A percentile compares a stretch with the other conserved stretches of the same genome.
These are phyloP conservation scores for Drosophila nr. fundita DNA, from an alignment of 2,888 invertebrate genomes.

Conservation along the genomic window DNA sequence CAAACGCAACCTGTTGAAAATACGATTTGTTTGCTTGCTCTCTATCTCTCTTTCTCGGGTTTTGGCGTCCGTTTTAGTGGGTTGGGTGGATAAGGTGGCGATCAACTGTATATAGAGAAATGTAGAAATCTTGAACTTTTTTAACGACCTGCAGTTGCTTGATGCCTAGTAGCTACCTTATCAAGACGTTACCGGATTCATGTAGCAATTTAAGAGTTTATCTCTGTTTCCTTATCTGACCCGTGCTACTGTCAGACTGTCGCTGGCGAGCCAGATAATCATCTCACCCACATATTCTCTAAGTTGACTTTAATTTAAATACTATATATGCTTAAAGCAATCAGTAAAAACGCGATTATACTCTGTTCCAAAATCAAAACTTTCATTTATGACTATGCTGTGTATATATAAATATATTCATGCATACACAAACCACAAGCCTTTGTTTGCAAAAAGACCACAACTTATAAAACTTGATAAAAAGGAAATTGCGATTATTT, in stretches of 20 bases:
- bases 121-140: conserved; percentile 32
- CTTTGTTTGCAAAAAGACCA: conserved; percentile 2
- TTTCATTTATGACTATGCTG: background rate
- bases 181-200: conserved; percentile 29
- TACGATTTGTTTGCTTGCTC: conserved; percentile 36
- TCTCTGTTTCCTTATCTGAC: conserved; percentile 46
- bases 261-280: conserved; percentile 34
- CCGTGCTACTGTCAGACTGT: conserved; percentile 43
- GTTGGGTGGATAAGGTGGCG: conserved; percentile 27
- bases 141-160: conserved; percentile 34
- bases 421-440: conserved; percentile 14
- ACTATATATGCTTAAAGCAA: background rate
- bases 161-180: conserved; percentile 21
- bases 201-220: conserved; percentile 36
- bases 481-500: background rate
- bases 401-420: background rate
- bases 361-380: background rate
- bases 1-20: conserved; percentile 49
- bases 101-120: conserved; percentile 26
- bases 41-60: conserved; percentile 1
- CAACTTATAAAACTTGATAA: background rate
- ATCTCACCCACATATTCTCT: conserved; percentile 28
- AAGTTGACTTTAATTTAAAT: conserved; percentile 44
- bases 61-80: conserved; percentile 5
- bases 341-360: background rate